Percentiles rank a stretch among this genome's conserved stretches.
Conservation (phyloP, 92 coral and sea anemone genomes). For the Metridium senile region DNA sequence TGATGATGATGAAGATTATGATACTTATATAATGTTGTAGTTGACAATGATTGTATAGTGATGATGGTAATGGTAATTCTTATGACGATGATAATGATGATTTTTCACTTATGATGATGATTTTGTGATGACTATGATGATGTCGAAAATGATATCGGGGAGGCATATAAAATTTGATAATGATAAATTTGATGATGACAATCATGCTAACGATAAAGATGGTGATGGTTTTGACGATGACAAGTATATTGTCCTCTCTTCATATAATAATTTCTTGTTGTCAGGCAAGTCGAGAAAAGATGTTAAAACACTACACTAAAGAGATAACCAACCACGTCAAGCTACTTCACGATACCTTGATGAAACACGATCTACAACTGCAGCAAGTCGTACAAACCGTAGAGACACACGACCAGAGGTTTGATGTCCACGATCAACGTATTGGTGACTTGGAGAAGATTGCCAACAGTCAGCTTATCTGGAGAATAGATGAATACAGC, state of each 20-base stretch:
- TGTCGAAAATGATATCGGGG: too few species aligned
- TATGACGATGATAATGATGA: too few species aligned
- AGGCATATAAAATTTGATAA: too few species aligned
- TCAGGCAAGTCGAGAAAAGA: slow-evolving; percentile 62
- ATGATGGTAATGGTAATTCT: too few species aligned
- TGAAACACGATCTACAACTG: slow-evolving; percentile 48
- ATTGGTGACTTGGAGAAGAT: slow-evolving; percentile 72
- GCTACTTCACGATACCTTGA: slow-evolving; percentile 38
- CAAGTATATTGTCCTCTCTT: too few species aligned
- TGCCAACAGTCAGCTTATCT: slow-evolving; percentile 70
- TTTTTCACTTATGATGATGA: too few species aligned
- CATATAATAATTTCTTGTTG: background rate
- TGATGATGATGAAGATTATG: too few species aligned
- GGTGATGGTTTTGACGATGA: too few species aligned
- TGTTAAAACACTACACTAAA: slow-evolving; percentile 45
- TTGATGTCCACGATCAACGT: slow-evolving; percentile 45
- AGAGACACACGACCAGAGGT: slow-evolving; percentile 43
- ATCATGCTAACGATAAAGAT: too few species aligned
- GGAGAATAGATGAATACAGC: slow-evolving; percentile 75
- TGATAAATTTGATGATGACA: background rate
- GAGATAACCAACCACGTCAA: slow-evolving; percentile 53
- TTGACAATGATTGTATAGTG: too few species aligned
- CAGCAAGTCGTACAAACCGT: slow-evolving; percentile 27
- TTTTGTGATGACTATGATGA: too few species aligned
- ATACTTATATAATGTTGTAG: too few species aligned